Conservation (phyloP, 2,888 invertebrate species). For the Stenichneumon culpator region DNA sequence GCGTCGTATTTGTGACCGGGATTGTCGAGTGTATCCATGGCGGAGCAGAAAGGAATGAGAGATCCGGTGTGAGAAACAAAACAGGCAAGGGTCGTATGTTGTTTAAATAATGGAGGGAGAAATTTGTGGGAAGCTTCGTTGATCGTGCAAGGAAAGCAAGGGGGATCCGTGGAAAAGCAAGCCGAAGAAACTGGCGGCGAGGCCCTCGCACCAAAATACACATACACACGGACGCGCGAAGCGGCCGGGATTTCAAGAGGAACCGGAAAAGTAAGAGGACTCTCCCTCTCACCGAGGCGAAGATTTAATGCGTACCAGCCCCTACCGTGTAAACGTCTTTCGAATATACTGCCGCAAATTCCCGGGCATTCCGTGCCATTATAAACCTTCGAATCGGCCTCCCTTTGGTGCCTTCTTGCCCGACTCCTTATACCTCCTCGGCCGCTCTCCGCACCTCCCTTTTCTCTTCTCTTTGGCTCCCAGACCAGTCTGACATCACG, state of each 20-base stretch:
- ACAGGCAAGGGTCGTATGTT: conserved; percentile 4
- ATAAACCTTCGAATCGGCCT: conserved; percentile 68
- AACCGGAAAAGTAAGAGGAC: conserved; percentile 64
- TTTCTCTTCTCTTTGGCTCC: conserved; percentile 12
- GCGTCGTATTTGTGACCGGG: conserved; percentile 49
- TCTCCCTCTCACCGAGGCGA: conserved; percentile 60
- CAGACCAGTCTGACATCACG: conserved; percentile 1
- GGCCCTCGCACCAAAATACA: too few species aligned
- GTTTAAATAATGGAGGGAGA: conserved; percentile 37
- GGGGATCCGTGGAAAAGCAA: conserved; percentile 8
- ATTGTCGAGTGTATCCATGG: conserved; percentile 44
- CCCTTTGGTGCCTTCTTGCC: conserved; percentile 60
- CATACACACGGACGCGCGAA: conserved; percentile 5
- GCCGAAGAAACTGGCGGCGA: conserved; percentile 34
- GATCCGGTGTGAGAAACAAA: conserved; percentile 21
- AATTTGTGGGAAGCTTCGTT: conserved; percentile 38
- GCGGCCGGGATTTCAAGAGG: conserved; percentile 49
- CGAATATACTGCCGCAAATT: conserved; percentile 72
- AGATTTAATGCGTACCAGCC: conserved; percentile 73
- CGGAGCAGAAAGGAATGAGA: background rate
- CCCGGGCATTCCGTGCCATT: conserved; percentile 67
- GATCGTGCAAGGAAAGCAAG: conserved; percentile 37
- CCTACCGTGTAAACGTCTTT: conserved; percentile 73
- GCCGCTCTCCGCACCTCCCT: conserved; percentile 38
- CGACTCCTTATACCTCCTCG: conserved; percentile 17